Conservation (phyloP, 2,888 invertebrate genomes). For the Argynnis bischoffii region DNA sequence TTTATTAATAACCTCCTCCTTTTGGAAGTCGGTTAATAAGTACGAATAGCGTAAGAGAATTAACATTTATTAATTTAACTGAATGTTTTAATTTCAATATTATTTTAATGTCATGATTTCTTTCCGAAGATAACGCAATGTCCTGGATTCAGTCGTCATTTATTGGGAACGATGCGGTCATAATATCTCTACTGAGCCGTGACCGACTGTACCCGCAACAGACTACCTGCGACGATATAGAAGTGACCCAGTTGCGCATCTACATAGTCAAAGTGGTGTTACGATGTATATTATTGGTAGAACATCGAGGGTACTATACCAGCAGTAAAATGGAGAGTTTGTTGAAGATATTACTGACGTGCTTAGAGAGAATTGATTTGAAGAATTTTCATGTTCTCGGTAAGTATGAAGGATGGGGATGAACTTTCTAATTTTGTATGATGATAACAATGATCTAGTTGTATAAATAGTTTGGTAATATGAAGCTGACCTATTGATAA, state of each 20-base stretch:
- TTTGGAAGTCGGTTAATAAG: too few relatives aligned
- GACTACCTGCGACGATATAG: conserved; percentile 62
- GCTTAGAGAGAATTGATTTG: conserved; percentile 67
- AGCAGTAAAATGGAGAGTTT: conserved; percentile 62
- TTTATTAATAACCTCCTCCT: too few relatives aligned
- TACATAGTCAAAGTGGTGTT: conserved; percentile 67
- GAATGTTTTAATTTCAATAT: background rate
- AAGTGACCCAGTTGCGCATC: conserved; percentile 67
- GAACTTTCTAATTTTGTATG: background rate
- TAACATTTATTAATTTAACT: too few relatives aligned
- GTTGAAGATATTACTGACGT: conserved; percentile 66
- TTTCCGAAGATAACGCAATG: conserved; percentile 53
- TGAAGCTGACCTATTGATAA: too few relatives aligned
- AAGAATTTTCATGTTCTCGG: conserved; percentile 77
- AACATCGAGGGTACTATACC: conserved; percentile 55
- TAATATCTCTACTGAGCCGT: conserved; percentile 63
- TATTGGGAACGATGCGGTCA: conserved; percentile 61
- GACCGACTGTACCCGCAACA: conserved; percentile 67
- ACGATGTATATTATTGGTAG: conserved; percentile 57
- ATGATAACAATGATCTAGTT: background rate
- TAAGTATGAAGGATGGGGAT: conserved; percentile 47
- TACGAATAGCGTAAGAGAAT: too few relatives aligned
- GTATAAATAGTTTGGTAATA: background rate
- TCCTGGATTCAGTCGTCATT: conserved; percentile 65
- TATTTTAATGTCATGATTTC: background rate